Conservation (phyloP, 2,797 vertebrate genomes). For the Coilia nasus region DNA sequence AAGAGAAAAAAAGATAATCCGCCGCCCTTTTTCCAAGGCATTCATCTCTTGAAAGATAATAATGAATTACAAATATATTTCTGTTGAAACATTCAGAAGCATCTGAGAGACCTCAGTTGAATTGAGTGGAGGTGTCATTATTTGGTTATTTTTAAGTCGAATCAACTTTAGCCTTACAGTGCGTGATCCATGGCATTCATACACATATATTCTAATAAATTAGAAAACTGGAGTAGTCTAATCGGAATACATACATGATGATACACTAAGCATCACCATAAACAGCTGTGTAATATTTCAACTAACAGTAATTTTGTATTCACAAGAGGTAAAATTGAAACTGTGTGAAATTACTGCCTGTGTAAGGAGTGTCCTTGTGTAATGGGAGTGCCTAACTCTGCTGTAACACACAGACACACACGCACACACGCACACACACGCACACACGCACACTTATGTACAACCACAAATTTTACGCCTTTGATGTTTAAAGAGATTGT, state of each 20-base stretch:
- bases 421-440: not conserved
- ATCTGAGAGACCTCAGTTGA: not conserved
- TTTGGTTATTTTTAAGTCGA: not conserved
- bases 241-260: not conserved
- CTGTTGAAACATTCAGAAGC: not conserved
- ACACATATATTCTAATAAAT: not conserved
- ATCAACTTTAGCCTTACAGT: not conserved
- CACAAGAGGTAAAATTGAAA: not conserved
- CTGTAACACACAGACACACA: not conserved
- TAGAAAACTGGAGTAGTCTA: not conserved
- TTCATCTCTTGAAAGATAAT: not conserved
- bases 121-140: not conserved
- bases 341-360: not conserved
- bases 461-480: not conserved
- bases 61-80: slow-evolving; percentile 12
- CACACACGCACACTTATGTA: not conserved
- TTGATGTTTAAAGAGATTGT: slow-evolving; percentile 19
- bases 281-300: slow-evolving; percentile 8
- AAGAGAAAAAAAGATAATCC: not conserved
- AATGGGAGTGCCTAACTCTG: not conserved
- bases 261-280: not conserved
- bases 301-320: not conserved
- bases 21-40: not conserved
- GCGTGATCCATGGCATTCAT: not conserved
- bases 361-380: not conserved